Base-by-base conservation (phyloP, 2,113 vertebrate genomes). In the Xenopus borealis region DNA sequence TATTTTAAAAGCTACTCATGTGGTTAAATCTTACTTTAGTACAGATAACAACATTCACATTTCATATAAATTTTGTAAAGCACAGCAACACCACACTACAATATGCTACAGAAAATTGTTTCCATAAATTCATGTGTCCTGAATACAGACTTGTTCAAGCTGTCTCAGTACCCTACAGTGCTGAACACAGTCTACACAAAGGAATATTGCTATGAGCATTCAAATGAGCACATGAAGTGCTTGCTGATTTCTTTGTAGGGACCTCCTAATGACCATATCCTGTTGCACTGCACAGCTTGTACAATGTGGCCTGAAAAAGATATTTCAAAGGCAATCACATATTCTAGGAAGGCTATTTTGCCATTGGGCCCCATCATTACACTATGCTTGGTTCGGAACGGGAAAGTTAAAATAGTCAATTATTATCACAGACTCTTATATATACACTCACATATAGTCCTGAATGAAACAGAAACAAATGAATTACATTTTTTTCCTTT, bases 1-100 rank as follows among this genome's bases (percentile, higher is more conserved):
- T 82, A 82, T 83, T 82, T 82, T 78, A 83, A 66, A 65, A 72
- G 68, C 78, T 78, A 45, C 78, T 82, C 75, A 78, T 20, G 69
- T 0, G 0, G 53, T 52, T 83, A 62, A 78, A 80, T 80, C 81
- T 80, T 86, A 62, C 45, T 47, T 9, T 30, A 71, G 40, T 47
- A 44, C 59, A 44, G 45, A 33, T 61, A 61, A 62, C 58, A 16
- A 61, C 53, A 59, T 12, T 44, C 55, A 46, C 18, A 59, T 55
- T 71, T 71, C 69, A 50, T 44, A 71, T 71, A 40, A 20, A 71
- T 71, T 62, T 62, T 71, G 57, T 12, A 62, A 17, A 40, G 44
- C 33, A 71, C 9, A 47, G 58, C 13, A 50, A 61, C 44, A 70
- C 33, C 69, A 44, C 58, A 17, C 45, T 62, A 40, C 69, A 71